These are phyloP conservation scores for Drosophila athabasca DNA, from an alignment of 1,140 invertebrate genomes.

Conservation along the genomic window DNA sequence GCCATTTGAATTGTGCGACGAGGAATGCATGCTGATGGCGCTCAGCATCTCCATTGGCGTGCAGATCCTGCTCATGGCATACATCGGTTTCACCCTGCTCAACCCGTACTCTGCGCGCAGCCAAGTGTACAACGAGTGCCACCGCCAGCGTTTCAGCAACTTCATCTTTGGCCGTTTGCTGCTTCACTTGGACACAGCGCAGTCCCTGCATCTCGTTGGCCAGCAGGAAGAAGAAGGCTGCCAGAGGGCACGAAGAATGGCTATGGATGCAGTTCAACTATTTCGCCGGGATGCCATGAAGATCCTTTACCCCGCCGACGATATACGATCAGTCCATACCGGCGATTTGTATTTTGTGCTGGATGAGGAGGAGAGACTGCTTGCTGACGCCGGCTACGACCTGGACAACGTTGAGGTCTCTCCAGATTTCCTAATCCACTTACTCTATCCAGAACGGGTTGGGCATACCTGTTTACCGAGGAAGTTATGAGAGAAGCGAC, in stretches of 20 bases:
- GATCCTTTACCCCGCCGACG: conserved; percentile 45
- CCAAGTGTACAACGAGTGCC: conserved; percentile 27
- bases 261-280: conserved; percentile 31
- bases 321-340: conserved; percentile 22
- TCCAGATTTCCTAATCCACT: conserved; percentile 32
- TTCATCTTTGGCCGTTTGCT: conserved; percentile 59
- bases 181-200: conserved; percentile 30
- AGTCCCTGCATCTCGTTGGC: background rate
- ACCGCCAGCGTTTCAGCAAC: conserved; percentile 44
- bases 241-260: conserved; percentile 3
- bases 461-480: background rate
- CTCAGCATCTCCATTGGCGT: conserved; percentile 27
- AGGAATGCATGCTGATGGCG: conserved; percentile 27
- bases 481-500: background rate
- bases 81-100: conserved; percentile 26
- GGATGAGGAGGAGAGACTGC: conserved; percentile 40
- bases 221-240: conserved; percentile 24
- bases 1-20: conserved; percentile 2
- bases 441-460: conserved; percentile 45
- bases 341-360: conserved; percentile 46
- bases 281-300: conserved; percentile 44
- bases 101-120: conserved; percentile 32
- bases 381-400: conserved; percentile 33
- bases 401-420: conserved; percentile 35
- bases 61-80: conserved; percentile 48